Evolutionary conservation across 2,888 invertebrate species (phyloP).

Genomic region (Cryptophagus acutangulus): DNA sequence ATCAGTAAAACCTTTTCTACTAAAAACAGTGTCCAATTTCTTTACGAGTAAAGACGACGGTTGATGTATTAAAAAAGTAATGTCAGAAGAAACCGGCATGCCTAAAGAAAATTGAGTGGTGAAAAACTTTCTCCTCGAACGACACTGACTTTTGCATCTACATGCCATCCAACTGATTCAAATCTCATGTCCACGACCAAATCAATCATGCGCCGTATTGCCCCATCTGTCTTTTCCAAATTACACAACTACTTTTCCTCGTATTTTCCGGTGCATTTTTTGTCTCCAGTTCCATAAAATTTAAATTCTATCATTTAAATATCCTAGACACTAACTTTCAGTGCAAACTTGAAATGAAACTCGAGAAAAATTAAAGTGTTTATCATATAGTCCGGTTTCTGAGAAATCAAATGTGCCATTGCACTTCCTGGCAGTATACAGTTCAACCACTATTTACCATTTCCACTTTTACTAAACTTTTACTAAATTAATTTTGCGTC

Average conservation of each 20-base stretch:
- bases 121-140: slow-evolving; percentile 37
- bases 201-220: slow-evolving; percentile 43
- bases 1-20: slow-evolving; percentile 36
- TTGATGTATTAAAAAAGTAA: slow-evolving; percentile 46
- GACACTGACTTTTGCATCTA: slow-evolving; percentile 37
- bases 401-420: no score
- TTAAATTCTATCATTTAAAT: no score
- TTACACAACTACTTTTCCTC: slow-evolving; percentile 18
- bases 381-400: no score
- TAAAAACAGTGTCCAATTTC: slow-evolving; percentile 43
- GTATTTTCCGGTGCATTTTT: slow-evolving; percentile 18
- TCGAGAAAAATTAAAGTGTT: no score
- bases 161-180: slow-evolving; percentile 40
- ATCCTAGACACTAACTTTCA: background rate
- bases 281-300: no score
- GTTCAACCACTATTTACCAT: no score
- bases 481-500: no score
- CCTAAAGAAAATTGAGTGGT: slow-evolving; percentile 40
- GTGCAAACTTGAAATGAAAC: background rate
- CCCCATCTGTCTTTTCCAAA: slow-evolving; percentile 20
- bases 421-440: no score
- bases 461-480: no score
- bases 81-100: slow-evolving; percentile 37
- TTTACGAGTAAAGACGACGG: slow-evolving; percentile 39
- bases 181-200: slow-evolving; percentile 41